A percentile compares a stretch with the other conserved stretches of the same genome.
Evolutionary conservation across 2,888 invertebrate species (phyloP).

Genomic region (Chirona hameri): DNA sequence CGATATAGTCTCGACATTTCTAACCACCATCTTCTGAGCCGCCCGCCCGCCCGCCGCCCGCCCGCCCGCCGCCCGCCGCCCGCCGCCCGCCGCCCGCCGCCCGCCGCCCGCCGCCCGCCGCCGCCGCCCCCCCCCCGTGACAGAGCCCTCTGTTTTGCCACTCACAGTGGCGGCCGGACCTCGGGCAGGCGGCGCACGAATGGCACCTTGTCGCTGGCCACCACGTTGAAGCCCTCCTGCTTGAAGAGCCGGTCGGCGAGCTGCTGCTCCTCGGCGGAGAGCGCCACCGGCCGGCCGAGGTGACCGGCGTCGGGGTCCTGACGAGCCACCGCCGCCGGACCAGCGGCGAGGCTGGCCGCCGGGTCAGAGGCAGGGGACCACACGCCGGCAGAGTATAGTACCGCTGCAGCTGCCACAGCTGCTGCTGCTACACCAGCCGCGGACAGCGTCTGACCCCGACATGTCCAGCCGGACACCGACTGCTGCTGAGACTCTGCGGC

Average conservation of each 20-base stretch:
- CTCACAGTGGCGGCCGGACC: neutral
- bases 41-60: neutral
- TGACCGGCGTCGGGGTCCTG: neutral
- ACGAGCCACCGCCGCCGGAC: too few relatives aligned
- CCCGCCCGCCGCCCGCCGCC: neutral
- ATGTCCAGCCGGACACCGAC: too few relatives aligned
- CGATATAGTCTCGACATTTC: neutral
- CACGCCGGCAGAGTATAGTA: too few relatives aligned
- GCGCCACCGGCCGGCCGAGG: neutral
- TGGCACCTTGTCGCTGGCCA: constrained; percentile 29
- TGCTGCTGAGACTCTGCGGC: too few relatives aligned
- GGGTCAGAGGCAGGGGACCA: too few relatives aligned
- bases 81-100: neutral
- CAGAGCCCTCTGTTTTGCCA: too few relatives aligned
- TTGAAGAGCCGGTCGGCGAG: neutral
- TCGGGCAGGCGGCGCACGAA: constrained; percentile 24
- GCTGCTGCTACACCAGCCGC: too few relatives aligned
- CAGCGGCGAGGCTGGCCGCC: too few relatives aligned
- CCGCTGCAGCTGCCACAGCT: too few relatives aligned
- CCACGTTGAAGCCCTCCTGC: constrained; percentile 28
- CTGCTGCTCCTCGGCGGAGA: neutral
- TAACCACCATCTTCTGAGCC: neutral
- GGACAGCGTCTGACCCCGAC: too few relatives aligned
- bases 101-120: too few relatives aligned
- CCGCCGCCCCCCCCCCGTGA: too few relatives aligned